Base-by-base conservation (phyloP, 2,113 vertebrate genomes). In the Nothobranchius kuhntae region DNA sequence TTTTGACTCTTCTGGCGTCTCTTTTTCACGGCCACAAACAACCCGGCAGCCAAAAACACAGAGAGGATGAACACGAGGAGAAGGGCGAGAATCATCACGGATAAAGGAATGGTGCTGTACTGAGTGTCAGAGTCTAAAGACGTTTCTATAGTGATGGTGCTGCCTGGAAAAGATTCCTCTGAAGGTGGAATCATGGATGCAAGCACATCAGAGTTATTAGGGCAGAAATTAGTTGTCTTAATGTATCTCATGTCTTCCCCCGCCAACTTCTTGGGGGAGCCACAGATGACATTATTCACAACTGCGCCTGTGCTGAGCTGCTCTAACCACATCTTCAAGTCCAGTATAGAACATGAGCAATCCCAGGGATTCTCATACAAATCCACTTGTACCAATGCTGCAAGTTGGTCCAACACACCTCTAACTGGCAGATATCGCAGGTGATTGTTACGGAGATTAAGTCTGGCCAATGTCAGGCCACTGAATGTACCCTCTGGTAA, bases 361-460 rank as follows among this genome's bases (percentile, higher is more conserved):
- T 98, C 96, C 98, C 98, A 99, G 2, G 98, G 98, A 90, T 99
- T 99, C 91, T 99, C 97, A 2, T 95, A 95, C 72, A 99, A 90
- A 87, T 99, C 97, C 9, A 99, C 97, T 84, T 99, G 98, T 75
- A 99, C 94, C 62, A 99, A 87, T 0, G 94, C 93, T n/a, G 91
- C 93, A 5, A 99, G 91, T 78, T 97, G 96, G 87, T 98, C 94
- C 36, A 99, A 82, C 30, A 98, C 94, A 5, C 96, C 96, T 6
- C 91, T 92, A 63, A 96, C 94, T 0, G 96, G 95, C 80, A 99
- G 78, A 75, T 94, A 94, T 40, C 95, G 91, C 77, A 99, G 94
- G 80, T 97, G 96, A 87, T 98, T 99, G 82, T 91, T 96, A 73
- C 98, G 88, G 46, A 99, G 91, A 84, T 96, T 98, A 24, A 99